Evolutionary conservation across 2,888 invertebrate species (phyloP), one percentile per base, ranked within the genome.

Genomic region (Dasysyrphus tricinctus): DNA sequence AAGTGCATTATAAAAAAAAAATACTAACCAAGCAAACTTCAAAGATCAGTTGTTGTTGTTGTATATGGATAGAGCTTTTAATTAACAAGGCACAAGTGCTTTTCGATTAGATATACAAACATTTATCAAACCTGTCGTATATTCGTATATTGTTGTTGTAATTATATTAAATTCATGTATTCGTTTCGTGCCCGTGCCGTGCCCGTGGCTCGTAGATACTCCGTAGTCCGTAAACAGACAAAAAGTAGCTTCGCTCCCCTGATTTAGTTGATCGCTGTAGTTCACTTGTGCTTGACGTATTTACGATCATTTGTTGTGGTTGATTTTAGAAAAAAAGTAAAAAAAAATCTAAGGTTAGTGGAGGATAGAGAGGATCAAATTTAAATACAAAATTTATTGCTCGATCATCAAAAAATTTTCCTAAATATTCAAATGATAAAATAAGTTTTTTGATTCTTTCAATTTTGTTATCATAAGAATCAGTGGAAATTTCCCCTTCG

Each of bases 191-290:
- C 24, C 24, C 24, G 3, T 24, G 3, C 24, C 3, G 24, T 37
- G 32, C 4, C 32, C 14, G 29, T 14, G 14, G 24, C 16, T 37
- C 12, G 11, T 8, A 47, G 47, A 47, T 63, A 63, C n/a, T 47
- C 11, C n/a, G 47, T 24, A 24, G 24, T 24, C 24, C 24, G 3
- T 14, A 5, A 63, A 11, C 12, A 37, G 6, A 16, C 29, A 32
- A 47, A 65, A 65, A 32, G 11, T 61, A 12, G 39, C 39, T 61
- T 34, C 32, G 65, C 34, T 67, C 65, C n/a, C 49, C 12, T 14
- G 19, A 49, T 19, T 85, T 54, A 85, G 85, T 85, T 77, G 81
- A 80, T 80, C 85, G 74, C 37, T 63, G 74, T 57, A 32, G 37
- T 67, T 42, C 69, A 12, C 14, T 85, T 56, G 61, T 61, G 69